Evolutionary conservation across 2,888 invertebrate species (phyloP).

Genomic region (Tetragonisca angustula): DNA sequence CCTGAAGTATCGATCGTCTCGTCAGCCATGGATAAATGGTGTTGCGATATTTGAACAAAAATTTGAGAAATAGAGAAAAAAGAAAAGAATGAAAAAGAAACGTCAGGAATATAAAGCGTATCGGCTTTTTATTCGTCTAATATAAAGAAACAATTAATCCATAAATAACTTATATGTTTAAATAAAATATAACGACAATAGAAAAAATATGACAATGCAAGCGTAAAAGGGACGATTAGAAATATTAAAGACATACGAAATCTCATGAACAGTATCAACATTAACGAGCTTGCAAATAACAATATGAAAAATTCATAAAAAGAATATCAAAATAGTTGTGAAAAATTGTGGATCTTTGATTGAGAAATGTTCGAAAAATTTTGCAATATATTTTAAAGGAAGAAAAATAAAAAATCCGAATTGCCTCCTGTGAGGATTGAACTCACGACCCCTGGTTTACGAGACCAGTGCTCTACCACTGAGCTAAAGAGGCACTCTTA

Average conservation of each 20-base stretch:
- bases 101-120: not conserved
- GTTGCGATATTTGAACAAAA: not conserved
- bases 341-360: not conserved
- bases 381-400: not conserved
- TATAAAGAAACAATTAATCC: too few relatives aligned
- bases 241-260: not conserved
- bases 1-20: not conserved
- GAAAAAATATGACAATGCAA: not conserved
- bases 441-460: conserved; percentile 71
- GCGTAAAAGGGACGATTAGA: too few relatives aligned
- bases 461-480: conserved; percentile 70
- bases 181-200: not conserved
- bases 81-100: not conserved
- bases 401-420: conserved; percentile 50
- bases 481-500: conserved; percentile 70
- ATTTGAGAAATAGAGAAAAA: not conserved
- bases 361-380: not conserved
- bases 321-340: not conserved
- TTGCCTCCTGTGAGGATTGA: conserved; percentile 72
- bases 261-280: not conserved
- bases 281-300: not conserved
- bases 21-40: not conserved
- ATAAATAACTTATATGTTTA: not conserved
- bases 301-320: not conserved
- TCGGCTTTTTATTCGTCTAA: not conserved